phyloP scores from a whole-genome alignment of 2,113 vertebrate genomes.

The Oncorhynchus keta region DNA sequence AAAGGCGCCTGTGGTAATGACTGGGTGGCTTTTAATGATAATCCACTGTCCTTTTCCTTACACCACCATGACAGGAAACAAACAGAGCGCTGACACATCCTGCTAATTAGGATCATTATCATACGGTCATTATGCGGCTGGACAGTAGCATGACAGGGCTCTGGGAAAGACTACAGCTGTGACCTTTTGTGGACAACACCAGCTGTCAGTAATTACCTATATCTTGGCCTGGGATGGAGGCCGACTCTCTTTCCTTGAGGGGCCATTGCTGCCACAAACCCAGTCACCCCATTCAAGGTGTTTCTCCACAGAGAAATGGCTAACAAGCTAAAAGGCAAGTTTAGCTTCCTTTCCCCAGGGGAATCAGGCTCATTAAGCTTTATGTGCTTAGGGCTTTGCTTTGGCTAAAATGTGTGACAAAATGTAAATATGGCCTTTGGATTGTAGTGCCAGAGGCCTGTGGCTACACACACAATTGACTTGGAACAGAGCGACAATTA shows the following conservation, averaged over 20 bases:
- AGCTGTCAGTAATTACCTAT: conserved; percentile 80
- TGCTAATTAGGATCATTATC: conserved; percentile 80
- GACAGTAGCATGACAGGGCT: conserved; percentile 68
- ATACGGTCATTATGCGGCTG: conserved; percentile 42
- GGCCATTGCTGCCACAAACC: conserved; percentile 30
- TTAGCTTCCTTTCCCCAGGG: too few species aligned
- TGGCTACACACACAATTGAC: conserved; percentile 36
- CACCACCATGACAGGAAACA: conserved; percentile 72
- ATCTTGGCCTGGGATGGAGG: conserved; percentile 53
- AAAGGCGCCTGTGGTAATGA: conserved; percentile 53
- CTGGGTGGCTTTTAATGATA: conserved; percentile 53
- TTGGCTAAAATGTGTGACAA: conserved; percentile 60
- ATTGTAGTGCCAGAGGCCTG: conserved; percentile 39
- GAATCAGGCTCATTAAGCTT: conserved; percentile 43
- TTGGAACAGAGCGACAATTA: conserved; percentile 20
- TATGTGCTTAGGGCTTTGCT: conserved; percentile 44
- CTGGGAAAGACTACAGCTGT: conserved; percentile 65
- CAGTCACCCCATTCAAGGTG: background rate
- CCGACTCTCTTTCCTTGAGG: conserved; percentile 60
- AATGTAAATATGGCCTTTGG: conserved; percentile 39
- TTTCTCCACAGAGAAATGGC: conserved; percentile 23
- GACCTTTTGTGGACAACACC: conserved; percentile 79
- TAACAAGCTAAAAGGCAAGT: conserved; percentile 21
- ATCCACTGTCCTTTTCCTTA: background rate
- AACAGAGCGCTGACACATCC: conserved; percentile 76